Base-by-base conservation (phyloP, 2,113 vertebrate genomes). In the Catharus fuscescens region DNA sequence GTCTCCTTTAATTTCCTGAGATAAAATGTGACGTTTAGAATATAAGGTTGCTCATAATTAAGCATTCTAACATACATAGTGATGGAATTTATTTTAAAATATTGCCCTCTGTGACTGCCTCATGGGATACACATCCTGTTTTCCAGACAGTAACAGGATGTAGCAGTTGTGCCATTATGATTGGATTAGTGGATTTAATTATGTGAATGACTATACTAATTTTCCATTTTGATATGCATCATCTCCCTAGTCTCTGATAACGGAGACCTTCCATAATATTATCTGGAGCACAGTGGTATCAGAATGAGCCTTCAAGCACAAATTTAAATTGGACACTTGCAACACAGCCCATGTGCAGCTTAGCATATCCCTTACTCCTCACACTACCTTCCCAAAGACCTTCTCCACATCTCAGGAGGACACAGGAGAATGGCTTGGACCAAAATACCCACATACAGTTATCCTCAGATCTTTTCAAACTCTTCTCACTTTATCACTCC, bases 1-100 rank as follows among this genome's bases (percentile, higher is more conserved):
- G 89, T 94, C 95, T 95, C 93, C 94, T 96, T 81, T 93, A 94
- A 96, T 97, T 96, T 96, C 93, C 95, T 96, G 91, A 94, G 86
- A 95, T 85, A 93, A 97, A 95, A 91, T 62, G 85, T 74, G 88
- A 92, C 0, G 0, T 84, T 90, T 73, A 71, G 53, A 95, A 92
- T 93, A 77, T 82, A 97, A 91, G 84, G 56, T 91, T 97, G 84
- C 74, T 84, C 92, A 82, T 91, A 96, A 95, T 95, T 90, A 94
- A 83, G 54, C 66, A 95, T 91, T 97, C 76, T 96, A 96, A 86
- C 87, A 82, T 74, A 76, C 44, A 84, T 57, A 93, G 69, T 78
- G 67, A 53, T 61, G 76, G 85, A 73, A 90, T 92, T 92, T 88
- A 60, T 79, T 90, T 80, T 71, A 84, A 94, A 93, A 86, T 88